A percentile compares a stretch with the other conserved stretches of the same genome.
Evolutionary conservation across 2,113 vertebrate species (phyloP).

Genomic region (Lepidothrix coronata): DNA sequence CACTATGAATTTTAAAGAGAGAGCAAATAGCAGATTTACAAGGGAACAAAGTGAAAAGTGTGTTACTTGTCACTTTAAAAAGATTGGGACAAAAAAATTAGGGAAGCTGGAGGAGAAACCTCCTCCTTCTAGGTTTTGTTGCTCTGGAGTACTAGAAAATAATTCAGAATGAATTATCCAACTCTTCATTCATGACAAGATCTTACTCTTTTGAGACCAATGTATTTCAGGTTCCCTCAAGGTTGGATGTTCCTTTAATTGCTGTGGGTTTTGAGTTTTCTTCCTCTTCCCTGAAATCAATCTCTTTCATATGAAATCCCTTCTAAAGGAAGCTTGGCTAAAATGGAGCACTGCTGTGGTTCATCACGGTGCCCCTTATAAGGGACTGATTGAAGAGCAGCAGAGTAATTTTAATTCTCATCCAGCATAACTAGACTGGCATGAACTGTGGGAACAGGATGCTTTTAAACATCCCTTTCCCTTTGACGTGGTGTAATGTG

Average conservation of each 20-base stretch:
- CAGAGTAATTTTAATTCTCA: not conserved
- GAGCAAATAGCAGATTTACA: not conserved
- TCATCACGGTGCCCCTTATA: rapidly evolving
- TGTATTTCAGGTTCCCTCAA: rapidly evolving
- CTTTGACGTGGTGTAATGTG: not conserved
- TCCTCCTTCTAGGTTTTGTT: not conserved
- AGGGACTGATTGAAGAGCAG: not conserved
- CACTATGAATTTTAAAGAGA: not conserved
- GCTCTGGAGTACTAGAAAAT: not conserved
- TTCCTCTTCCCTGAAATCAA: not conserved
- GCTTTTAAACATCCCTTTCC: not conserved
- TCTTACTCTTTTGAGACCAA: not conserved
- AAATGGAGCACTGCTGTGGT: not conserved
- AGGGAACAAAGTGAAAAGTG: not conserved
- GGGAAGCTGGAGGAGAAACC: not conserved
- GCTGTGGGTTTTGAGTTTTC: not conserved
- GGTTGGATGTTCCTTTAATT: not conserved
- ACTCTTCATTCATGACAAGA: rapidly evolving
- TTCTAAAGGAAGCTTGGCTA: not conserved
- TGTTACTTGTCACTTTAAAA: not conserved
- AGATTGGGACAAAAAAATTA: not conserved
- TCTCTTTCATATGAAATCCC: not conserved
- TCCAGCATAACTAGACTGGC: not conserved
- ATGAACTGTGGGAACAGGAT: rapidly evolving
- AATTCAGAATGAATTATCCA: not conserved